Evolutionary conservation across 1,140 invertebrate species (phyloP), one percentile per base, ranked within the genome.

Genomic region (Brachionus rotundiformis): DNA sequence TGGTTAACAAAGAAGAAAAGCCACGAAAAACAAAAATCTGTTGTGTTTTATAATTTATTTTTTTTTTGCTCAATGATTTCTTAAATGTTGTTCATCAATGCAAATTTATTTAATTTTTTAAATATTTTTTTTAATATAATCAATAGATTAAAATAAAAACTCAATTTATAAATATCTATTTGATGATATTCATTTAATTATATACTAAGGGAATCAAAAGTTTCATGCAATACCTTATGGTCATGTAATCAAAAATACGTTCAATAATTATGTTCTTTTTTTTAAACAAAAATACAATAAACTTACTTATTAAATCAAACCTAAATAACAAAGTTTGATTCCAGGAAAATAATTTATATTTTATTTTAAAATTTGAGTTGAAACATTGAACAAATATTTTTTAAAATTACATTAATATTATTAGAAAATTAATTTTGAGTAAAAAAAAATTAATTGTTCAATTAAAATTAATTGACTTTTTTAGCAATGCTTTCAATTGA

Each of bases 11-110:
- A 31, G 47, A 79, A 59, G 76, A 79, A 25, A 79, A 79, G 16
- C 47, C 25, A 23, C 31, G 59, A 0, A 79, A 79, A 63, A 79
- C 76, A 33, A 79, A 54, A 79, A 63, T 79, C 10, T 79, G 76
- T 10, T 79, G 76, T 63, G 8, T 79, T 27, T 59, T 79, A 63
- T 79, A 31, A 61, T 41, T 25, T 8, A 0, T 36, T 13, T n/a
- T 39, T 73, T 44, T 3, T 13, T 44, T 44, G 68, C 68, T 73
- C 68, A 73, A 73, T 36, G 2, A 36, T 68, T 41, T 33, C 5
- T 36, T 68, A 5, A 19, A 33, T 68, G 27, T 36, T 39, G 31
- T 68, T 54, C 4, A 54, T 54, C 4, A 54, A 54, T 54, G 47
- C 47, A 54, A 54, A 19, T 54, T 54, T 23, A 7, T 16, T 49